Conservation (phyloP, 92 coral and sea anemone genomes). For the Bergia sp. region DNA sequence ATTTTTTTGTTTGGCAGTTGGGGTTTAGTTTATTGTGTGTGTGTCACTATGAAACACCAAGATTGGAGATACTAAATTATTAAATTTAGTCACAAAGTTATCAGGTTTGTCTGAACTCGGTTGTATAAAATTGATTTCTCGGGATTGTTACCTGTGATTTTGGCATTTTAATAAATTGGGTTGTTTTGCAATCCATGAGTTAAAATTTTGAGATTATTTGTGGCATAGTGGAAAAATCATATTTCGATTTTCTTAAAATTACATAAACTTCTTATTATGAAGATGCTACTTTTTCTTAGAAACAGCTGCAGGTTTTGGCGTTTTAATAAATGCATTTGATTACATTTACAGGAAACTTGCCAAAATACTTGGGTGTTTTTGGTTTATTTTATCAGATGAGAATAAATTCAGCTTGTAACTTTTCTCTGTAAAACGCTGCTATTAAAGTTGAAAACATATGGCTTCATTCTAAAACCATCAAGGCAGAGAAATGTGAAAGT, state of each 20-base stretch:
- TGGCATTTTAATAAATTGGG: not conserved
- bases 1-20: not conserved
- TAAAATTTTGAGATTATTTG: not conserved
- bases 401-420: not conserved
- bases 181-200: not conserved
- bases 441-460: not conserved
- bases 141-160: not conserved
- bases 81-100: slow-evolving; percentile 21
- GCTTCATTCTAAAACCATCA: not conserved
- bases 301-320: slow-evolving; percentile 22
- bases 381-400: not conserved
- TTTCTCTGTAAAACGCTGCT: not conserved
- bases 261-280: not conserved
- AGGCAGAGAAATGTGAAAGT: not conserved
- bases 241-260: not conserved
- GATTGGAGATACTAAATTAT: slow-evolving; percentile 27
- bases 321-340: slow-evolving; percentile 18
- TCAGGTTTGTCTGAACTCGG: slow-evolving; percentile 30
- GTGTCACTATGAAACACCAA: not conserved
- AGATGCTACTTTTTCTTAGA: not conserved
- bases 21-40: not conserved
- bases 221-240: not conserved
- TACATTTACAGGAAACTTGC: slow-evolving; percentile 8
- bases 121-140: slow-evolving; percentile 22
- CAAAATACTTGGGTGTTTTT: not conserved